A percentile compares a stretch with the other conserved stretches of the same genome.
phyloP scores from a whole-genome alignment of 2,113 vertebrate genomes.

The Sminthopsis crassicaudata region DNA sequence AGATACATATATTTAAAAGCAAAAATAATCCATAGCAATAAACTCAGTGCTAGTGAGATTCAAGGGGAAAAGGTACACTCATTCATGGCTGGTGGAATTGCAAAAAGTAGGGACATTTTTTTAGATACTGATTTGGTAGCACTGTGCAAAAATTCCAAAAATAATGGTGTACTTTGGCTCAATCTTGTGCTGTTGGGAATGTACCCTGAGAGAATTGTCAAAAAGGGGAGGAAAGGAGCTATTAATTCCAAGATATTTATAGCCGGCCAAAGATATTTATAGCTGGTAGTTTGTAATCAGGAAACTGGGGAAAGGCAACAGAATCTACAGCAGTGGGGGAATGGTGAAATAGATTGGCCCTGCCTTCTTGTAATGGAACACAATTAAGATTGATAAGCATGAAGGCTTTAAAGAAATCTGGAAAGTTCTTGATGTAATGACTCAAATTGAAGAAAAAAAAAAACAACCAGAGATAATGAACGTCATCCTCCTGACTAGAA shows the following conservation, averaged over 20 bases:
- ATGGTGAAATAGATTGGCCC: neutral
- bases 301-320: neutral
- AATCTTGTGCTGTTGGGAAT: neutral
- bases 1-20: neutral
- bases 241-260: neutral
- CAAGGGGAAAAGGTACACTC: neutral
- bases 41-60: neutral
- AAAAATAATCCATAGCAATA: neutral
- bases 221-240: neutral
- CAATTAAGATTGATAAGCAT: neutral
- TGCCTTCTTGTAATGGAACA: neutral
- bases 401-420: neutral
- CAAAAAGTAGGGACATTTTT: neutral
- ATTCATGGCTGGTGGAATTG: neutral
- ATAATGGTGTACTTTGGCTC: neutral
- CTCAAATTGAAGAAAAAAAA: neutral
- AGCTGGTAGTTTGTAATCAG: neutral
- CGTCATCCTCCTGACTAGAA: neutral
- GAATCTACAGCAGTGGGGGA: neutral
- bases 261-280: neutral
- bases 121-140: neutral
- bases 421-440: neutral
- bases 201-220: neutral
- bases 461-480: neutral
- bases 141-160: neutral